Percentiles rank a stretch among this genome's conserved stretches.
phyloP scores from a whole-genome alignment of 2,888 invertebrate genomes.

The Drosophila niveifrons region DNA sequence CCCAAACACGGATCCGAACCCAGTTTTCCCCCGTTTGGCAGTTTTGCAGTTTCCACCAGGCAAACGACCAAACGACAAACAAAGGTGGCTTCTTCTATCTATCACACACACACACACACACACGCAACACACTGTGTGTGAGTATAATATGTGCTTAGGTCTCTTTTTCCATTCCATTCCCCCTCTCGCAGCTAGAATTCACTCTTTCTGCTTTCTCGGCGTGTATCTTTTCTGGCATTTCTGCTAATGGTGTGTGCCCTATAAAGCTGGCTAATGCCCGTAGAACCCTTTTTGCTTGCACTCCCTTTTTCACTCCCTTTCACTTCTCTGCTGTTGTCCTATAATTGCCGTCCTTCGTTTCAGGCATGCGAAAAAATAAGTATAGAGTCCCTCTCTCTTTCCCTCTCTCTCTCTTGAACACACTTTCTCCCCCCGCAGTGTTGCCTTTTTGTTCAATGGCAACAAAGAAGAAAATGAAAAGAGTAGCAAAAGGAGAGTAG shows the following conservation, averaged over 20 bases:
- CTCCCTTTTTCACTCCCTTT: constrained; percentile 24
- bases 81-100: constrained; percentile 47
- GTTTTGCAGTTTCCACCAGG: constrained; percentile 29
- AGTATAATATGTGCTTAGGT: constrained; percentile 26
- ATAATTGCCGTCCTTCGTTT: constrained; percentile 55
- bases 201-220: not conserved
- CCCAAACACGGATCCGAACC: constrained; percentile 3
- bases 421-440: constrained; percentile 3
- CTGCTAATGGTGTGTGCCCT: constrained; percentile 65
- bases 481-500: constrained; percentile 5
- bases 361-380: constrained; percentile 47
- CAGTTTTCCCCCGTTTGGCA: constrained; percentile 4
- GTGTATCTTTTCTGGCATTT: constrained; percentile 43
- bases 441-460: constrained; percentile 44
- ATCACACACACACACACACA: constrained; percentile 3
- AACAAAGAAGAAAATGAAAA: constrained; percentile 28
- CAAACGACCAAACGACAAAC: constrained; percentile 48
- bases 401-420: not conserved
- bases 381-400: constrained; percentile 17
- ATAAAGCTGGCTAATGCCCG: constrained; percentile 66
- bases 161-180: constrained; percentile 3
- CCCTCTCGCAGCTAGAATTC: not conserved
- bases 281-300: constrained; percentile 54
- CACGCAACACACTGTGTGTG: not conserved
- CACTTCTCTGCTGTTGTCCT: constrained; percentile 23